These are phyloP conservation scores for Drosophila falleni DNA, from an alignment of 2,888 invertebrate genomes.

Conservation along the genomic window DNA sequence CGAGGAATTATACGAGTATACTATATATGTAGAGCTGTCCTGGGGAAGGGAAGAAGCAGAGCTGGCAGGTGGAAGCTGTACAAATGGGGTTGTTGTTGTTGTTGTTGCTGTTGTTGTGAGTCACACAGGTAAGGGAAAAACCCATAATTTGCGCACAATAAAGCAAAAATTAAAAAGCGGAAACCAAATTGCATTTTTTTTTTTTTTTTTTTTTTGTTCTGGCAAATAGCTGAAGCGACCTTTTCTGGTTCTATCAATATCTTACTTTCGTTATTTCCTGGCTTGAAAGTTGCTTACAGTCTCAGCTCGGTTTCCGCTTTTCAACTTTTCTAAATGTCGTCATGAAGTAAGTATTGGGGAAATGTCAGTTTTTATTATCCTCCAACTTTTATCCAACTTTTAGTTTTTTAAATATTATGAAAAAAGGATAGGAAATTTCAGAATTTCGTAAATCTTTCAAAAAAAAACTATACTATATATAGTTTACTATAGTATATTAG, in stretches of 20 bases:
- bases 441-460: too few relatives aligned
- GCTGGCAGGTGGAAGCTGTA: not conserved
- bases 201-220: not conserved
- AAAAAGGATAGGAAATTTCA: too few relatives aligned
- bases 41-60: not conserved
- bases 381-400: not conserved
- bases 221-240: not conserved
- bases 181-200: constrained; percentile 64
- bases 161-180: constrained; percentile 81
- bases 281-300: not conserved
- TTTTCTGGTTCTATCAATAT: constrained; percentile 3
- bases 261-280: constrained; percentile 1
- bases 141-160: constrained; percentile 76
- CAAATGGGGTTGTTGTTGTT: constrained; percentile 26
- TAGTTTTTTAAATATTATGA: not conserved
- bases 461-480: too few relatives aligned
- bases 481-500: too few relatives aligned
- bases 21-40: constrained; percentile 9
- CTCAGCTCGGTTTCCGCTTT: not conserved
- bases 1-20: constrained; percentile 20
- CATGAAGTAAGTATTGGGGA: not conserved
- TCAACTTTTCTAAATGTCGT: not conserved
- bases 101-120: not conserved
- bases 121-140: constrained; percentile 29
- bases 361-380: not conserved